Evolutionary conservation across 1,140 invertebrate genomes (phyloP).

Genomic region (Scaptomyza pallida): DNA sequence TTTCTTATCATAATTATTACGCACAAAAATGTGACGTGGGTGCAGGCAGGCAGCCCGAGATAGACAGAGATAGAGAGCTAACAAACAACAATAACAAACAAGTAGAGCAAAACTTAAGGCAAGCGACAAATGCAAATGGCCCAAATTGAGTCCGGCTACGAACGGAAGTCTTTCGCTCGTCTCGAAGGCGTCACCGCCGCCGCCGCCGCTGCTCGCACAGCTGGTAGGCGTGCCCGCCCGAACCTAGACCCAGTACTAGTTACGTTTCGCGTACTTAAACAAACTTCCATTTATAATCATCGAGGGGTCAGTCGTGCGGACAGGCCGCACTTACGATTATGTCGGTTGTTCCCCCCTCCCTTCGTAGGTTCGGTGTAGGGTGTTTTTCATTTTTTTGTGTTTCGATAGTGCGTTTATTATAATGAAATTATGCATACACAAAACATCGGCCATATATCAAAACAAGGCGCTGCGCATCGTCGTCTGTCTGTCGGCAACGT

Average conservation of each 20-base stretch:
- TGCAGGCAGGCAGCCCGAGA: not conserved
- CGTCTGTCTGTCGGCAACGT: conserved; percentile 60
- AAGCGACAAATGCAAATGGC: conserved; percentile 71
- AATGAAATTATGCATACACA: conserved; percentile 82
- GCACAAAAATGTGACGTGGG: conserved; percentile 74
- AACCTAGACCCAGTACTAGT: conserved; percentile 30
- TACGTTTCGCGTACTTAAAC: conserved; percentile 75
- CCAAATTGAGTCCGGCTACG: conserved; percentile 40
- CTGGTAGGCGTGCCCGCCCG: conserved; percentile 75
- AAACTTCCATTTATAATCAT: conserved; percentile 75
- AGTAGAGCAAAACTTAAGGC: not conserved
- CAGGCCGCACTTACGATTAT: conserved; percentile 61
- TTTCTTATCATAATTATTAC: conserved; percentile 83
- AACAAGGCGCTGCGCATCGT: conserved; percentile 48
- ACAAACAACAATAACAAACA: not conserved
- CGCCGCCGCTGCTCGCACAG: no score
- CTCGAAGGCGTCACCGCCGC: conserved; percentile 44
- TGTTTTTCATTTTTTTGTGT: no score
- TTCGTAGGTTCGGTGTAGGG: not conserved
- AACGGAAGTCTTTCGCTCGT: conserved; percentile 43
- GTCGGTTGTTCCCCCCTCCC: not conserved
- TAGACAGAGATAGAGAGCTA: not conserved
- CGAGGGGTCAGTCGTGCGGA: conserved; percentile 69
- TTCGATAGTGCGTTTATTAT: conserved; percentile 58
- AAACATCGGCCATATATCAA: conserved; percentile 80